phyloP scores from a whole-genome alignment of 2,888 invertebrate genomes.

The Lepidochitona cinerea region DNA sequence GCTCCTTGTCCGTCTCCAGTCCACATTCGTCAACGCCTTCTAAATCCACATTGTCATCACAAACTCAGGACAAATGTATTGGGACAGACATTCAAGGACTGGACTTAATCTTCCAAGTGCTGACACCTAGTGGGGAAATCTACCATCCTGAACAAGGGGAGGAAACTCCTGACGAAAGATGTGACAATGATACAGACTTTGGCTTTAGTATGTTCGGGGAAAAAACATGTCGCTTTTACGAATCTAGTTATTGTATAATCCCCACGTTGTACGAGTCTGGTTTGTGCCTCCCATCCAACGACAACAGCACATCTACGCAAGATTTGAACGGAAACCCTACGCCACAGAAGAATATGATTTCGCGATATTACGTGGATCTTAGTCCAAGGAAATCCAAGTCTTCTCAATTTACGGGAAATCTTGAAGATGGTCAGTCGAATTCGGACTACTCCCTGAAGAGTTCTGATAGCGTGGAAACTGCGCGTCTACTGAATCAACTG shows the following conservation, averaged over 20 bases:
- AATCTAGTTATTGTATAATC: background rate
- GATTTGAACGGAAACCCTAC: background rate
- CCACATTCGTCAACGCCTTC: background rate
- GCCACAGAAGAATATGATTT: background rate
- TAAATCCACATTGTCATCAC: background rate
- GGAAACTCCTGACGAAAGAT: background rate
- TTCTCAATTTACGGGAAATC: background rate
- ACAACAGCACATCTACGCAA: background rate
- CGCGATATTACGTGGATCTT: background rate
- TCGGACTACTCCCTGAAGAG: background rate
- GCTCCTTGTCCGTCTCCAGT: background rate
- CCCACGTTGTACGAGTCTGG: background rate
- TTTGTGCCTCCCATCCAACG: background rate
- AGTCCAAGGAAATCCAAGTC: background rate
- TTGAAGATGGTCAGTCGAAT: background rate
- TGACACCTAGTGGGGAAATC: background rate
- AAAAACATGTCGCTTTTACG: background rate
- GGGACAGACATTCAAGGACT: conserved; percentile 1
- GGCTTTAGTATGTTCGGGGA: background rate
- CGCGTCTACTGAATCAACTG: background rate
- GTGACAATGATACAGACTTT: background rate
- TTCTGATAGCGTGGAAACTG: background rate
- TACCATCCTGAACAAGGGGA: background rate
- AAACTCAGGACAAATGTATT: background rate
- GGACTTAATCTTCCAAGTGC: conserved; percentile 6